Evolutionary conservation across 2,888 invertebrate species (phyloP), one percentile per base, ranked within the genome.

Genomic region (Tethea ocularis): DNA sequence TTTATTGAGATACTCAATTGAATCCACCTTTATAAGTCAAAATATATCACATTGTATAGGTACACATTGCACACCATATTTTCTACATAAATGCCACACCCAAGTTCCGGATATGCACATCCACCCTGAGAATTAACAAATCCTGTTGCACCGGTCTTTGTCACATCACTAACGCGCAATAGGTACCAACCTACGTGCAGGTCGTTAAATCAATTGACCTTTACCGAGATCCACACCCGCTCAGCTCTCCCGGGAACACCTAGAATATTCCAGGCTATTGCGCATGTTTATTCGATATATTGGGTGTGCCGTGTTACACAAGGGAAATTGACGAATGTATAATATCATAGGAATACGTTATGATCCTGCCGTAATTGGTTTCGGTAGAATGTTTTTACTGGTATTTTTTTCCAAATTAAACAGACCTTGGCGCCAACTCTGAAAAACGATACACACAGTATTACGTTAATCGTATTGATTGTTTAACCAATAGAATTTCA

Each of bases 141-240:
- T 46, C 41, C 17, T 46, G 46, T 20, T 20, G 46, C 7, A 20
- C 7, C n/a, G n/a, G n/a, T n/a, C 10, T 46, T 10, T 20, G 46
- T 20, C 20, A 52, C 26, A 17, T 29, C 26, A 23, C 52, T 0
- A 54, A 20, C 20, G 33, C 54, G 54, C n/a, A n/a, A n/a, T n/a
- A n/a, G n/a, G n/a, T n/a, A n/a, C n/a, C n/a, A n/a, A n/a, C n/a
- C n/a, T n/a, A n/a, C n/a, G n/a, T n/a, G n/a, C 54, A 54, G 33
- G 53, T 53, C 53, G 17, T 15, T 36, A 36, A 36, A 33, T 29
- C 17, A 53, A 53, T 10, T 54, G 33, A 33, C 53, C 22, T 54
- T 52, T 26, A 0, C 53, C 33, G 17, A 22, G 33, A 22, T 20
- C 46, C 46, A 46, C 10, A 10, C 46, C 17, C 52, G 22, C 17